Percentiles rank a stretch among this genome's conserved stretches.
phyloP scores from a whole-genome alignment of 2,113 vertebrate genomes.

The Onychostoma macrolepis region DNA sequence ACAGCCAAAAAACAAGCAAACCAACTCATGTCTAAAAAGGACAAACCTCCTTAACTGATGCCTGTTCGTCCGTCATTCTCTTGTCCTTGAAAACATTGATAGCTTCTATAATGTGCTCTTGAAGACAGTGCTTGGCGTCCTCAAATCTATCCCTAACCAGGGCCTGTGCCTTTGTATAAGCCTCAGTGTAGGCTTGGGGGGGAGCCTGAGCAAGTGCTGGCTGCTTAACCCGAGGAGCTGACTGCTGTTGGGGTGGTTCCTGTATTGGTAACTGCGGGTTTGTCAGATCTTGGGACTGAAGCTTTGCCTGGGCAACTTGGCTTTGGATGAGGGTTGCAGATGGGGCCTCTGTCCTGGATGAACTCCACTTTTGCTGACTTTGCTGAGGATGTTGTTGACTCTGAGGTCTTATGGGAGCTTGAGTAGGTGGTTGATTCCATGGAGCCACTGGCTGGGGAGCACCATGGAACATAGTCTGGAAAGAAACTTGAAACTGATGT shows the following conservation, averaged over 20 bases:
- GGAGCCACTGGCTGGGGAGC: slow-evolving; percentile 35
- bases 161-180: slow-evolving; percentile 73
- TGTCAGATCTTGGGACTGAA: slow-evolving; percentile 49
- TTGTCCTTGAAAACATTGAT: slow-evolving; percentile 71
- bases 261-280: slow-evolving; percentile 59
- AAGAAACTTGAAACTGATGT: neutral
- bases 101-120: slow-evolving; percentile 75
- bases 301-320: slow-evolving; percentile 34
- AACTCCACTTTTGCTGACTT: slow-evolving; percentile 42
- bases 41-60: slow-evolving; percentile 68
- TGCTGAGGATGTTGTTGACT: slow-evolving; percentile 39
- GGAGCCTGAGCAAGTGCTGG: slow-evolving; percentile 66
- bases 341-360: slow-evolving; percentile 23
- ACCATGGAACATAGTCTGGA: slow-evolving; percentile 27
- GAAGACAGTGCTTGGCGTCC: slow-evolving; percentile 77
- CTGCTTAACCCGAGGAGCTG: slow-evolving; percentile 58
- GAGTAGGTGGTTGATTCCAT: slow-evolving; percentile 40
- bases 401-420: slow-evolving; percentile 35
- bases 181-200: slow-evolving; percentile 73
- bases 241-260: slow-evolving; percentile 31
- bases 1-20: neutral
- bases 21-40: neutral
- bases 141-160: slow-evolving; percentile 75
- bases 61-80: slow-evolving; percentile 59
- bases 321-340: slow-evolving; percentile 25